A percentile compares a stretch with the other conserved stretches of the same genome.
Evolutionary conservation across 2,888 invertebrate species (phyloP).

Genomic region (Subacronicta megacephala): DNA sequence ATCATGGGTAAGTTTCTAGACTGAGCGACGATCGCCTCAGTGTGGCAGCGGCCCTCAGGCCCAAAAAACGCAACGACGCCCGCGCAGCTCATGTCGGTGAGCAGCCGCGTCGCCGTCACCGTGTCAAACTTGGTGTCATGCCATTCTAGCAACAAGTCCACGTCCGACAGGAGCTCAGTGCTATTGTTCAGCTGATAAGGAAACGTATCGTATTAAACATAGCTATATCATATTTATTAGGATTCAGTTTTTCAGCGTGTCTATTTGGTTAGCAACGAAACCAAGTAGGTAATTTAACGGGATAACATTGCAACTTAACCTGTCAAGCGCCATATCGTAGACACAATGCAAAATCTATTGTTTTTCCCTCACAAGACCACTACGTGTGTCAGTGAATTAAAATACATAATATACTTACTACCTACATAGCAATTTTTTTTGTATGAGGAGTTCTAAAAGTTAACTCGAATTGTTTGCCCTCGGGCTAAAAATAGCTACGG

Average conservation of each 20-base stretch:
- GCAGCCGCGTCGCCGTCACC: slow-evolving; percentile 94
- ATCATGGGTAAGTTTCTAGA: slow-evolving; percentile 98
- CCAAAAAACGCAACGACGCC: slow-evolving; percentile 98
- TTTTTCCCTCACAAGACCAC: no score
- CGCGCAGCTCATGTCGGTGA: slow-evolving; percentile 97
- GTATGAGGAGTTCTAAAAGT: slow-evolving; percentile 59
- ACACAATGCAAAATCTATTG: no score
- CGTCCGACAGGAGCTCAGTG: slow-evolving; percentile 92
- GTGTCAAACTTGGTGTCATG: slow-evolving; percentile 96
- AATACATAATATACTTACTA: no score
- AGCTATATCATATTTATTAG: not conserved
- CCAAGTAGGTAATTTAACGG: not conserved
- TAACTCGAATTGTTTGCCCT: slow-evolving; percentile 66
- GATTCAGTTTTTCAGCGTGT: not conserved
- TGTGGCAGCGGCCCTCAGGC: slow-evolving; percentile 97
- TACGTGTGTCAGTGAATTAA: no score
- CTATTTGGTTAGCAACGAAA: no score
- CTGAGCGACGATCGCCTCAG: slow-evolving; percentile 98
- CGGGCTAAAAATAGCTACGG: slow-evolving; percentile 73
- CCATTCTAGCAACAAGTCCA: slow-evolving; percentile 93
- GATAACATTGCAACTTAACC: slow-evolving; percentile 26
- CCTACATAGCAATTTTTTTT: no score
- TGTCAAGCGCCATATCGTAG: no score
- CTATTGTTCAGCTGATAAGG: slow-evolving; percentile 92
- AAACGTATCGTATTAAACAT: not conserved